Base-by-base conservation (phyloP, 1,140 invertebrate species). In the Pseudomyrmex cubaensis region DNA sequence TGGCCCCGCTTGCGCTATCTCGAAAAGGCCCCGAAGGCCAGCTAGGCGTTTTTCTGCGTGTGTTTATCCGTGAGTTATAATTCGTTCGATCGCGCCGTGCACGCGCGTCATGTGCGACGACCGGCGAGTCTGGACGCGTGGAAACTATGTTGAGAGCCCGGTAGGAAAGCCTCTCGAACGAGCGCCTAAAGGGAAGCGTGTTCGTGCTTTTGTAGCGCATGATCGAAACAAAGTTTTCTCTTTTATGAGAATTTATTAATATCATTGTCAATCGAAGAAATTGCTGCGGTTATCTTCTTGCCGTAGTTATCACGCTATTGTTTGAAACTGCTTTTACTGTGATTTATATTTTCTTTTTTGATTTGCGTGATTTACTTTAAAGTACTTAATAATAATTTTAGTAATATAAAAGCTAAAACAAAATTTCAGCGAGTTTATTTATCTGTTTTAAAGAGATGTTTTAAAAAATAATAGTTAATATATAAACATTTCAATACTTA, bases 11-110 rank as follows among this genome's bases (percentile, higher is more conserved):
- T 22, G 15, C 50, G 13, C 69, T 74, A 87, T 87, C 75, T 57
- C 59, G 9, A n/a, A 61, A 85, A 17, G 25, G 70, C 59, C 59
- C 50, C 76, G 70, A 84, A 87, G 76, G 15, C 54, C 66, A 20
- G 56, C 48, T 59, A 64, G 56, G 50, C 13, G 75, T 63, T 88
- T 89, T 77, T 76, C 72, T 89, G 20, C 57, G 22, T 69, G 73
- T 50, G n/a, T 77, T 89, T 89, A 90, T 89, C 88, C 74, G 61
- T 59, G 50, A 89, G 63, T 87, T 87, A 84, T 85, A 87, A 83
- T 76, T 87, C 72, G 56, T 63, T 63, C 62, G 59, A 17, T 74
- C 13, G 17, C 17, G 13, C 8, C n/a, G 17, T 35, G n/a, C 5
- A n/a, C 54, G 17, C 54, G 50, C 13, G 13, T 61, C 8, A 46